Base-by-base conservation (phyloP, 2,888 invertebrate species). In the Listrodromus nycthemerus region DNA sequence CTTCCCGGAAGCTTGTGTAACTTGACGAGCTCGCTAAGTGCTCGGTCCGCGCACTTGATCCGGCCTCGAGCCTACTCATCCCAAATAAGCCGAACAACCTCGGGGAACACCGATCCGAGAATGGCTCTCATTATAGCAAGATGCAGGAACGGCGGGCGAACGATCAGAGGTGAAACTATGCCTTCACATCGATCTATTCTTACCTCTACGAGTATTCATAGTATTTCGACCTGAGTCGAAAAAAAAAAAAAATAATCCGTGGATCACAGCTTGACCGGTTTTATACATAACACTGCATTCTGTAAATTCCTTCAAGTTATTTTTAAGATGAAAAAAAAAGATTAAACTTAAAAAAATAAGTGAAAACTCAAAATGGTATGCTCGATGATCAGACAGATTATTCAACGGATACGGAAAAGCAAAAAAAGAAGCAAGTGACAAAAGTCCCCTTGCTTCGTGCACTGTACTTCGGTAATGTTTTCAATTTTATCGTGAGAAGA, bases 1-100 rank as follows among this genome's bases (percentile, higher is more conserved):
- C 61, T 77, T 78, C 50, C 45, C 74, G 79, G 69, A 79, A 75
- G 78, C 82, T 24, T 75, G 37, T 70, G 79, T 70, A 83, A 75
- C 82, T 83, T 83, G 82, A 83, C 82, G 82, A 83, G 78, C 78
- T 78, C 75, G 76, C 80, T 80, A 80, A 83, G 83, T 83, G 83
- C 76, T 80, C 71, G 27, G 24, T 24, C 76, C 66, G 71, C 55
- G 70, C 65, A 71, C 67, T 80, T 83, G 76, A 83, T 80, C 80
- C 80, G 71, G 80, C 50, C 52, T 67, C 30, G 67, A 80, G 83
- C 76, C 75, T 83, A 58, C 83, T 83, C 80, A 73, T 73, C 80
- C 76, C 71, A 61, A 80, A 76, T 76, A 80, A 83, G 76, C 80
- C 45, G 61, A 71, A 76, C 52, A 71, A 70, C 50, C 61, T 30